phyloP scores from a whole-genome alignment of 2,113 vertebrate genomes.

The Aptenodytes patagonicus region DNA sequence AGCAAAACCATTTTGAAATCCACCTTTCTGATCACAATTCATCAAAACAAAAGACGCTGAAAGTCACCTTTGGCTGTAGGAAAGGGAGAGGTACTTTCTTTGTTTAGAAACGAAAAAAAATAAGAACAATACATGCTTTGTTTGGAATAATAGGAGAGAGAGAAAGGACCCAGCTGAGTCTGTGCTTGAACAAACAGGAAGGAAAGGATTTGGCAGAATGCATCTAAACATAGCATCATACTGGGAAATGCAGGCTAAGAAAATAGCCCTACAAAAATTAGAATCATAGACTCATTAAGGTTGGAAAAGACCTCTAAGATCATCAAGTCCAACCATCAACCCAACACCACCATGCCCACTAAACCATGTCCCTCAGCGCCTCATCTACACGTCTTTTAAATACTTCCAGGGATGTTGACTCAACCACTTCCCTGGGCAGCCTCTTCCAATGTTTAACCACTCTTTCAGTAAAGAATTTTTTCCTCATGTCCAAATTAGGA shows the following conservation, averaged over 20 bases:
- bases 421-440: too few species aligned
- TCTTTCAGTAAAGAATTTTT: too few species aligned
- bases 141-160: not conserved
- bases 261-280: not conserved
- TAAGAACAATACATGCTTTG: not conserved
- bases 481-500: not conserved
- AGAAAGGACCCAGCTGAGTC: not conserved
- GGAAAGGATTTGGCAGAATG: slow-evolving; percentile 13
- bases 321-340: too few species aligned
- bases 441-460: too few species aligned
- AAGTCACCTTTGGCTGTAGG: not conserved
- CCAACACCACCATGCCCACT: too few species aligned
- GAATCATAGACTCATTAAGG: too few species aligned
- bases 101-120: not conserved
- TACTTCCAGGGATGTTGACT: too few species aligned
- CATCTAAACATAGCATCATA: not conserved
- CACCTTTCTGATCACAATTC: not conserved
- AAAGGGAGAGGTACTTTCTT: not conserved
- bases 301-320: too few species aligned
- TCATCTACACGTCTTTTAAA: too few species aligned
- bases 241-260: not conserved
- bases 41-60: not conserved
- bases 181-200: not conserved
- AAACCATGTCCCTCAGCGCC: too few species aligned
- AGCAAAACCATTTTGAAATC: not conserved